Evolutionary conservation across 2,113 vertebrate species (phyloP).

Genomic region (Gambusia holbrooki): DNA sequence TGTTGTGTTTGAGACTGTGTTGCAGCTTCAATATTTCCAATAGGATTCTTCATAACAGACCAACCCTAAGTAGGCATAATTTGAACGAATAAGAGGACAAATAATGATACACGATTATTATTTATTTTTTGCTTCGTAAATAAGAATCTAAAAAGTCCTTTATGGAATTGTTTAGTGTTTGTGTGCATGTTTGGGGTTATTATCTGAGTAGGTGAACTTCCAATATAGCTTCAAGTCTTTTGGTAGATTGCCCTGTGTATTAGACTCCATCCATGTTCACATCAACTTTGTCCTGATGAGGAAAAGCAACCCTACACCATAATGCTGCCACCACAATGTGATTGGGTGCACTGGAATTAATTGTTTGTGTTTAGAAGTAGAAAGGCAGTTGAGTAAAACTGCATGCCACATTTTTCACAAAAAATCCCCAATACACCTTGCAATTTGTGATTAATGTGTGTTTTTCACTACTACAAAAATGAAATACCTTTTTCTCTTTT

Average conservation of each 20-base stretch:
- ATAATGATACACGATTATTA: background rate
- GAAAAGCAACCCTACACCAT: no score
- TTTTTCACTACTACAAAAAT: background rate
- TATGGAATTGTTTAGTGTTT: no score
- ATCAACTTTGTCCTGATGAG: background rate
- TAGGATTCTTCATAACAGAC: background rate
- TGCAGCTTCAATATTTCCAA: no score
- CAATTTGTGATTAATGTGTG: no score
- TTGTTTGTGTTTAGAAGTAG: no score
- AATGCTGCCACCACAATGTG: no score
- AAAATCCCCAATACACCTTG: no score
- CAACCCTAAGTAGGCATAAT: background rate
- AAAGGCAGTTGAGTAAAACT: no score
- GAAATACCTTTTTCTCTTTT: slow-evolving; percentile 27
- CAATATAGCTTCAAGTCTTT: background rate
- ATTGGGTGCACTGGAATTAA: no score
- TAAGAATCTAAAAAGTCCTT: background rate
- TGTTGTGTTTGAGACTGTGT: background rate
- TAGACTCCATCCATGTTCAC: background rate
- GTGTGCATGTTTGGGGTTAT: background rate
- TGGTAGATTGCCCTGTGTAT: background rate
- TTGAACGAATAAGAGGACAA: background rate
- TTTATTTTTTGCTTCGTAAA: background rate
- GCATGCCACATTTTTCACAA: no score
- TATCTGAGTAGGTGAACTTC: background rate